phyloP scores from a whole-genome alignment of 2,888 invertebrate species.

The Chaetogeoica ovagalla region DNA sequence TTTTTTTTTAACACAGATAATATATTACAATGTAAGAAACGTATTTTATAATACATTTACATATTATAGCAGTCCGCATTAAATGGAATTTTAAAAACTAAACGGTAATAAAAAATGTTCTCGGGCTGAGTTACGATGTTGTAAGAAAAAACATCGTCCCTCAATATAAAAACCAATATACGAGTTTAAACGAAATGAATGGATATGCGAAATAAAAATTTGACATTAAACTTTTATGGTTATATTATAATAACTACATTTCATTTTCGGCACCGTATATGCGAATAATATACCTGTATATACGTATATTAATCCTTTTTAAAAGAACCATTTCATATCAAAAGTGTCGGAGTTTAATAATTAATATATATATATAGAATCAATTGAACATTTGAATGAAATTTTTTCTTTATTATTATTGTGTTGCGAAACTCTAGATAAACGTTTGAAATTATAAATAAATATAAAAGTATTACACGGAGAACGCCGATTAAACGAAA shows the following conservation, averaged over 20 bases:
- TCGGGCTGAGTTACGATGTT: no score
- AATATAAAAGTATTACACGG: neutral
- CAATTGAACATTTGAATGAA: neutral
- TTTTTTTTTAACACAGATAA: no score
- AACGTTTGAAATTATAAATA: conserved; percentile 10
- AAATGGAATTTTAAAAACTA: no score
- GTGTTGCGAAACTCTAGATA: neutral
- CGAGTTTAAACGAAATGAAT: neutral
- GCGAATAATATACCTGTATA: neutral
- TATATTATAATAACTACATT: neutral
- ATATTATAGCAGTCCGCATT: no score
- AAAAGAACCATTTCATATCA: neutral
- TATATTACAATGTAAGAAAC: no score
- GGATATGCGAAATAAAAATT: neutral
- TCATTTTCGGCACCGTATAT: neutral
- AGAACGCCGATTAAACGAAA: neutral
- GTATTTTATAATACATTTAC: no score
- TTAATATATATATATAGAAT: neutral
- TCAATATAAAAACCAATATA: no score
- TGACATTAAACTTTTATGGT: neutral
- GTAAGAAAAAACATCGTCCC: no score
- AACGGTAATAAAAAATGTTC: no score
- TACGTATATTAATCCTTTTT: neutral
- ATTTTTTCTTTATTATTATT: neutral
- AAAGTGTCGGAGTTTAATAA: neutral